Conservation (phyloP, 2,113 vertebrate genomes). For the Actenoides lindsayi region DNA sequence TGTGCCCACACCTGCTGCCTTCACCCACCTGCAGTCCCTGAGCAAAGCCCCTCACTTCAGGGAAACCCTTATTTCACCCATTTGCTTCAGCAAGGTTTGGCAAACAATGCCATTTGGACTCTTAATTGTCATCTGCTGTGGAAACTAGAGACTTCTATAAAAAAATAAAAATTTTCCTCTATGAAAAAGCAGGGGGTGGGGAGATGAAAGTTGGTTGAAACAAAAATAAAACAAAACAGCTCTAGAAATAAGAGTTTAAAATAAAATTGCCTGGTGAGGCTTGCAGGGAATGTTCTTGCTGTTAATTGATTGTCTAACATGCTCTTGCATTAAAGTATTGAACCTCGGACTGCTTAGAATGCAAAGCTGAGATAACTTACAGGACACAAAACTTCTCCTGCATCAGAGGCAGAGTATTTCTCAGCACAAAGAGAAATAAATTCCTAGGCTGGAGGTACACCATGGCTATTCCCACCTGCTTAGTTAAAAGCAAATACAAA, state of each 20-base stretch:
- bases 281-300: neutral
- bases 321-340: accelerated
- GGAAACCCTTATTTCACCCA: accelerated
- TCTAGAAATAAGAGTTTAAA: neutral
- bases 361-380: too few species aligned
- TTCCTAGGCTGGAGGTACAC: neutral
- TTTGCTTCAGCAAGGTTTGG: neutral
- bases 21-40: accelerated
- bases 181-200: neutral
- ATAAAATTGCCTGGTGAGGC: neutral
- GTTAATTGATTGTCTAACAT: neutral
- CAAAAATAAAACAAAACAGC: neutral
- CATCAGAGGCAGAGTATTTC: neutral
- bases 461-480: neutral
- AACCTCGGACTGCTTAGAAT: neutral
- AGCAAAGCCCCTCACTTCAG: accelerated
- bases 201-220: neutral
- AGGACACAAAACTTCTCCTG: neutral
- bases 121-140: neutral
- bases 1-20: too few species aligned
- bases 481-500: neutral
- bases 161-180: neutral
- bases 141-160: neutral
- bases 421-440: neutral
- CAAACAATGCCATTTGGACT: neutral